Evolutionary conservation across 2,888 invertebrate genomes (phyloP), one percentile per base, ranked within the genome.

Genomic region (Leucania comma): DNA sequence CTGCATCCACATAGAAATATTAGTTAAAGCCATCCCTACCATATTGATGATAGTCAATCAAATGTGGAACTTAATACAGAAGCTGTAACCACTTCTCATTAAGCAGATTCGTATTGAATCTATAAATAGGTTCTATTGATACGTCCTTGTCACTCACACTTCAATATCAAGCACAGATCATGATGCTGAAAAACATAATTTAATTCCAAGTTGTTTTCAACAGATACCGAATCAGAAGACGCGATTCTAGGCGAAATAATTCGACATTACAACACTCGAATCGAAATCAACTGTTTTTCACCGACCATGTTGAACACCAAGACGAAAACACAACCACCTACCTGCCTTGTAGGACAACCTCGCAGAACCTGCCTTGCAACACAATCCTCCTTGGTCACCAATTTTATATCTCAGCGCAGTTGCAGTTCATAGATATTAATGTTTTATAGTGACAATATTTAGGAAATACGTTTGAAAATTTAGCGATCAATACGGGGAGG

Each of bases 401-500:
- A 29, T 14, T 59, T 20, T 75, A 46, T 50, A 58, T 56, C 22
- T 29, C 67, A 70, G 62, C 64, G 35, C 42, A 71, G 50, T 67
- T 65, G 59, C 62, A 74, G 68, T 65, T 67, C 64, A 53, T 65
- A 65, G 59, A 72, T 77, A 66, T 69, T 77, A 79, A 83, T 78
- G 80, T 82, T 86, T 88, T 89, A 90, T 89, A 87, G 83, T 87
- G 85, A 87, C 85, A 93, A 91, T 92, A 92, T 94, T 93, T 92
- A 88, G 88, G 86, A 91, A 92, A 92, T 91, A 92, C 90, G 89
- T 92, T 90, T 90, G 89, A 91, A 93, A 92, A 91, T 91, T 89
- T 84, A 85, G 87, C 94, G 94, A 96, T 96, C 95, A 95, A 96
- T 96, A 96, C 90, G 78, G 83, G 89, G 87, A 88, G 87, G 89